phyloP scores from a whole-genome alignment of 2,797 vertebrate species.

The Cuculus canorus region DNA sequence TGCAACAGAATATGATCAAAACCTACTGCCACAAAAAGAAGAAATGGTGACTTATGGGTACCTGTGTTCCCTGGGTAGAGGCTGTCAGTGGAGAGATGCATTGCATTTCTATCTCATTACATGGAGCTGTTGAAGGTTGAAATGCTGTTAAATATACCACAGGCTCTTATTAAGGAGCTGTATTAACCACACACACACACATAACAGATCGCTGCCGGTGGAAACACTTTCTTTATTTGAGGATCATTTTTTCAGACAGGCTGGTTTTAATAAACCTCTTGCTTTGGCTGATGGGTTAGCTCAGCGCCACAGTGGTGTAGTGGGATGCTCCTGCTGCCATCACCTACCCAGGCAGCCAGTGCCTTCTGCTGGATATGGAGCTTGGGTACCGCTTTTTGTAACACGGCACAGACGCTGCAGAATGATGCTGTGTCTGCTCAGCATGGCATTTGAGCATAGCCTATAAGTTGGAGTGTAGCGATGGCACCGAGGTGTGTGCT shows the following conservation, averaged over 20 bases:
- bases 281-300: neutral
- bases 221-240: neutral
- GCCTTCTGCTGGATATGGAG: neutral
- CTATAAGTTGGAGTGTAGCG: fast-evolving
- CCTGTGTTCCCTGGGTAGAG: neutral
- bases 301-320: neutral
- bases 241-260: conserved; percentile 44
- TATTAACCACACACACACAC: neutral
- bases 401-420: neutral
- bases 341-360: neutral
- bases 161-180: conserved; percentile 36
- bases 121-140: conserved; percentile 4
- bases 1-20: neutral
- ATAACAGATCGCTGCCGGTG: neutral
- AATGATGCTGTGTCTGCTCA: fast-evolving
- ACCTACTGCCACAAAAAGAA: neutral
- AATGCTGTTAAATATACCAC: conserved; percentile 53
- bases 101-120: conserved; percentile 38
- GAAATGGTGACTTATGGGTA: conserved; percentile 6
- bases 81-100: neutral
- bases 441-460: neutral
- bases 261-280: conserved; percentile 55
- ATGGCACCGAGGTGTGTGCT: fast-evolving
- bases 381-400: neutral
- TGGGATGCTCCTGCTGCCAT: neutral